Percentiles rank a stretch among this genome's conserved stretches.
Evolutionary conservation across 2,888 invertebrate species (phyloP).

Genomic region (Megalurothrips usitatus): DNA sequence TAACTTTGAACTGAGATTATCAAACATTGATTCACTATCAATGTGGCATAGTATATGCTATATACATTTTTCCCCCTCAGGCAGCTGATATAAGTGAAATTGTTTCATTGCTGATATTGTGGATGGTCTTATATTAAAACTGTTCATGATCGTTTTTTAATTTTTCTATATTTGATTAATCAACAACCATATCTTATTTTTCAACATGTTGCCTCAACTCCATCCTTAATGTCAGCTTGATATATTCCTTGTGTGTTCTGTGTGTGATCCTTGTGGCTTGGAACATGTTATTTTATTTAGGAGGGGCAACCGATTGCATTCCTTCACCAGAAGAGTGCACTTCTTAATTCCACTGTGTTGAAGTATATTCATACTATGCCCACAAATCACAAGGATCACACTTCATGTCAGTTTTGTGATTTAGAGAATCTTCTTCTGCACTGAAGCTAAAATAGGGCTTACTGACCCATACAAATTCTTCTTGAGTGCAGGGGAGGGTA

Average conservation of each 20-base stretch:
- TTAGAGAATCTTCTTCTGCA: background rate
- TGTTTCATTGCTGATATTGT: background rate
- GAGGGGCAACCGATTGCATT: background rate
- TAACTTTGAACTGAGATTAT: slow-evolving; percentile 12
- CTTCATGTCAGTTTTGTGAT: background rate
- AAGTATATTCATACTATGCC: background rate
- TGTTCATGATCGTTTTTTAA: background rate
- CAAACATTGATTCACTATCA: slow-evolving; percentile 16
- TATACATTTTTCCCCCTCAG: slow-evolving; percentile 17
- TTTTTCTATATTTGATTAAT: slow-evolving; percentile 31
- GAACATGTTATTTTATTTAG: too few relatives aligned
- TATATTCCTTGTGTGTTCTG: background rate
- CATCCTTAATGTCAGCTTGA: background rate
- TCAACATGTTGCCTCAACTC: slow-evolving; percentile 16
- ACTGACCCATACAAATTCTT: background rate
- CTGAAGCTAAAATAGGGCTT: background rate
- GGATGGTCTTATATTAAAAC: background rate
- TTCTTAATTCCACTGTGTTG: background rate
- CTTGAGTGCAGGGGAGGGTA: background rate
- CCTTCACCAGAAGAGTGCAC: background rate
- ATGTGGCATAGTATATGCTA: slow-evolving; percentile 23
- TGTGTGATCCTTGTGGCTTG: background rate
- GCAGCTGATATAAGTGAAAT: slow-evolving; percentile 14
- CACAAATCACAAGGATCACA: background rate
- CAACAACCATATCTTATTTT: slow-evolving; percentile 29